A percentile compares a stretch with the other conserved stretches of the same genome.
Conservation (phyloP, 92 coral and sea anemone species). For the Phenganax subtilis region DNA sequence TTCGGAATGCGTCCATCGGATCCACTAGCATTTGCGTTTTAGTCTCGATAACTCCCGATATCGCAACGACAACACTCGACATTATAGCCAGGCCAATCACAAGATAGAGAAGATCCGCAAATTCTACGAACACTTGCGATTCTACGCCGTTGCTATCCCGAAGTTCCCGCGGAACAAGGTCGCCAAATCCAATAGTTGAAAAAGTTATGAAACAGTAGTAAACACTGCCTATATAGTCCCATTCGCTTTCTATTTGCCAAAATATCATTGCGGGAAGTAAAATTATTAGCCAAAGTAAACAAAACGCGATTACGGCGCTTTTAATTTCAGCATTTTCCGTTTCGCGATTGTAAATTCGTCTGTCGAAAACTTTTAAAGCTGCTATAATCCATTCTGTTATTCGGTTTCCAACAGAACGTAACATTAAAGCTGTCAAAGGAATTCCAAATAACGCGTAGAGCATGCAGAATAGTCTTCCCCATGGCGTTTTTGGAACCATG, state of each 20-base stretch:
- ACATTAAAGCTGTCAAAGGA: constrained; percentile 84
- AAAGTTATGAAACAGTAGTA: constrained; percentile 90
- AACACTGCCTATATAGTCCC: constrained; percentile 73
- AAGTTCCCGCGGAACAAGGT: constrained; percentile 63
- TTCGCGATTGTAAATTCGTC: constrained; percentile 82
- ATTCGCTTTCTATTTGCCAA: constrained; percentile 47
- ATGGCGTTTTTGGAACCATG: constrained; percentile 66
- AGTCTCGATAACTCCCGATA: constrained; percentile 92
- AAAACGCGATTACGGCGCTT: constrained; percentile 78
- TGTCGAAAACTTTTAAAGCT: constrained; percentile 60
- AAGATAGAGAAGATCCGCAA: constrained; percentile 80
- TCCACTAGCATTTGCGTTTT: constrained; percentile 87
- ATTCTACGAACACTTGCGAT: constrained; percentile 61
- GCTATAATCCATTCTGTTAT: constrained; percentile 72
- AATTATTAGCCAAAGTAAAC: constrained; percentile 61
- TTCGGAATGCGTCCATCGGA: constrained; percentile 79
- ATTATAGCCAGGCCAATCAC: constrained; percentile 92
- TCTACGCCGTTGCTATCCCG: constrained; percentile 11
- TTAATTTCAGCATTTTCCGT: constrained; percentile 88
- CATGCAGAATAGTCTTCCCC: constrained; percentile 75
- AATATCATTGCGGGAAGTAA: constrained; percentile 78
- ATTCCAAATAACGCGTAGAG: constrained; percentile 85
- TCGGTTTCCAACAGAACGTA: constrained; percentile 90
- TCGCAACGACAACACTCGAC: constrained; percentile 97
- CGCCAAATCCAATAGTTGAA: constrained; percentile 93